Percentiles rank a stretch among this genome's conserved stretches.
phyloP scores from a whole-genome alignment of 2,888 invertebrate species.

The Uropetala carovei region DNA sequence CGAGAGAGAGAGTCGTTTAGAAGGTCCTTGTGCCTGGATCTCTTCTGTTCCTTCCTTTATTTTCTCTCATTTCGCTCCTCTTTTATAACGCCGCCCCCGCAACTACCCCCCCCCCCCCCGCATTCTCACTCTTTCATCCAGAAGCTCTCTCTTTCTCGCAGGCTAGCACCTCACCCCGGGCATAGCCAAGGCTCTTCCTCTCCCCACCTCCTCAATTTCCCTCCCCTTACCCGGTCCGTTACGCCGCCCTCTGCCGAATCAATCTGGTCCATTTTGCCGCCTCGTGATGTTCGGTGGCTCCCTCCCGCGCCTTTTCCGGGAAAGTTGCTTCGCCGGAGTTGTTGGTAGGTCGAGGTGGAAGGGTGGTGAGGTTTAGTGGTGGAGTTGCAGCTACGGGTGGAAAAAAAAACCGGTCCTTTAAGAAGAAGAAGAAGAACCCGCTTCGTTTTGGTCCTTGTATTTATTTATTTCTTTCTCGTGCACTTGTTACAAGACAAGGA shows the following conservation, averaged over 20 bases:
- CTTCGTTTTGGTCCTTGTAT: no score
- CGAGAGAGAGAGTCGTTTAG: neutral
- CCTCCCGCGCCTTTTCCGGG: neutral
- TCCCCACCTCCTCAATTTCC: no score
- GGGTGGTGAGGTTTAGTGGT: no score
- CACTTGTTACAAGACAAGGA: no score
- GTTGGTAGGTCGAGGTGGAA: neutral
- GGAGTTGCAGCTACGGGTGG: no score
- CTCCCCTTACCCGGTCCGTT: no score
- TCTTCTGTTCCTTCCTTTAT: neutral
- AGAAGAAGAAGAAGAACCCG: no score
- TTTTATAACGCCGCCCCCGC: slow-evolving; percentile 9
- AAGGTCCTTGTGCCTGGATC: neutral
- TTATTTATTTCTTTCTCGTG: no score
- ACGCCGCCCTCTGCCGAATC: neutral
- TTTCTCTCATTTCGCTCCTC: neutral
- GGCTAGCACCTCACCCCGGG: slow-evolving; percentile 17
- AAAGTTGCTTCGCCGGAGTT: neutral
- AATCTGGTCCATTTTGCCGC: slow-evolving; percentile 35
- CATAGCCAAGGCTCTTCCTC: neutral
- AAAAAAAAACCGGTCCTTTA: no score
- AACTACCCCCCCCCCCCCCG: neutral
- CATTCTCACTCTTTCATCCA: no score
- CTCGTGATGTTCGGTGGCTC: neutral
- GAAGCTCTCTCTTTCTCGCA: neutral